These are phyloP conservation scores for Meriones psammophilus DNA, from an alignment of 2,797 vertebrate species.

Conservation along the genomic window DNA sequence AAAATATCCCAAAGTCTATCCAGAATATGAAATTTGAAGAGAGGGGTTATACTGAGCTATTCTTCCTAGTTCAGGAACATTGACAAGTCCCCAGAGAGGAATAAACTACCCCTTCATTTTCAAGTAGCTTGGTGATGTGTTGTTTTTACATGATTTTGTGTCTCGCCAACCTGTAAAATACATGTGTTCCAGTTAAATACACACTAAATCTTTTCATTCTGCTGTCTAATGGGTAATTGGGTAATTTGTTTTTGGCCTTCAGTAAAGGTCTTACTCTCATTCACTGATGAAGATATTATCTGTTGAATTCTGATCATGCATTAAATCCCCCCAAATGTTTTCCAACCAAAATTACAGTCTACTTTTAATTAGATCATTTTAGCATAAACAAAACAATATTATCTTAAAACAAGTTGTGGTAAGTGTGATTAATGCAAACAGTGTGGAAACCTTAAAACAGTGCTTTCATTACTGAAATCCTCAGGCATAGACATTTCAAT, in stretches of 20 bases:
- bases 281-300: conserved; percentile 66
- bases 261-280: conserved; percentile 71
- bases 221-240: conserved; percentile 59
- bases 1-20: conserved; percentile 41
- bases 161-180: conserved; percentile 74
- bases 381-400: conserved; percentile 51
- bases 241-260: conserved; percentile 73
- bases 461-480: conserved; percentile 54
- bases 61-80: conserved; percentile 19
- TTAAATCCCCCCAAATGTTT: conserved; percentile 62
- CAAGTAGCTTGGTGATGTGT: conserved; percentile 62
- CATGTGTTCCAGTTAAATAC: conserved; percentile 75
- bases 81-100: conserved; percentile 46
- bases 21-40: conserved; percentile 8
- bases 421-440: conserved; percentile 55
- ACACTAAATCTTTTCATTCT: conserved; percentile 77
- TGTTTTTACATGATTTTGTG: conserved; percentile 79
- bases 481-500: background rate
- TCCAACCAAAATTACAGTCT: conserved; percentile 35
- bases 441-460: conserved; percentile 9
- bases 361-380: conserved; percentile 65
- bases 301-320: conserved; percentile 64
- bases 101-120: conserved; percentile 71
- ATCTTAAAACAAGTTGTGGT: conserved; percentile 47
- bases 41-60: conserved; percentile 6